These are phyloP conservation scores for Oryzaephilus surinamensis DNA, from an alignment of 1,140 invertebrate species.

Conservation along the genomic window DNA sequence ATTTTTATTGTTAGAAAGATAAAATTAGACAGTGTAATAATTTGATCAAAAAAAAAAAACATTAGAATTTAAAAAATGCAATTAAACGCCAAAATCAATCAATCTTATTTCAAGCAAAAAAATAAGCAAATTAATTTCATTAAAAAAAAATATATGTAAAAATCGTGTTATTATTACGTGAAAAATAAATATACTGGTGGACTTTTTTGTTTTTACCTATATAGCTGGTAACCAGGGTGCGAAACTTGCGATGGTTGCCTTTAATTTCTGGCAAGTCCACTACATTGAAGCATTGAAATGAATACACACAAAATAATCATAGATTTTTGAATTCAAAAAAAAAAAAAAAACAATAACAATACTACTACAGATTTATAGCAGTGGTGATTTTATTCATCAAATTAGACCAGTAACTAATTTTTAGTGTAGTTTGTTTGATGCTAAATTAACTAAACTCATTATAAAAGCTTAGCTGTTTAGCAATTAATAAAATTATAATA, in stretches of 20 bases:
- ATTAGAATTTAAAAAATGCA: conserved; percentile 2
- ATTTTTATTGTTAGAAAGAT: no score
- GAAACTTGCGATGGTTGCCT: conserved; percentile 95
- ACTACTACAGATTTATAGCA: conserved; percentile 13
- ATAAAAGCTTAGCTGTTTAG: no score
- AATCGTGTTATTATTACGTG: conserved; percentile 2
- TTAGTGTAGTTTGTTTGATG: no score
- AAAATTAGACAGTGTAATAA: not conserved
- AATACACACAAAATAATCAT: conserved; percentile 32
- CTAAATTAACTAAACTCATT: no score
- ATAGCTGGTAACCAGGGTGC: conserved; percentile 92
- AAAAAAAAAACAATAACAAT: no score
- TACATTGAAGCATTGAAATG: conserved; percentile 43
- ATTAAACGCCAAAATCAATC: not conserved
- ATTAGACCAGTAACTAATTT: no score
- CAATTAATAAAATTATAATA: no score
- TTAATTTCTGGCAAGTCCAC: conserved; percentile 95
- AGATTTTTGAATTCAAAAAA: no score
- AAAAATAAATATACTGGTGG: conserved; percentile 8
- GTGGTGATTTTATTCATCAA: no score
- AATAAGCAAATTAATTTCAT: not conserved
- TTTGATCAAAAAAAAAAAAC: conserved; percentile 1
- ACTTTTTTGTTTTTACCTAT: conserved; percentile 74
- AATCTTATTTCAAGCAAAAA: conserved; percentile 1
- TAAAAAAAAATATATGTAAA: conserved; percentile 3